Base-by-base conservation (phyloP, 2,797 vertebrate genomes). In the Pseudotriccus pelzelni region DNA sequence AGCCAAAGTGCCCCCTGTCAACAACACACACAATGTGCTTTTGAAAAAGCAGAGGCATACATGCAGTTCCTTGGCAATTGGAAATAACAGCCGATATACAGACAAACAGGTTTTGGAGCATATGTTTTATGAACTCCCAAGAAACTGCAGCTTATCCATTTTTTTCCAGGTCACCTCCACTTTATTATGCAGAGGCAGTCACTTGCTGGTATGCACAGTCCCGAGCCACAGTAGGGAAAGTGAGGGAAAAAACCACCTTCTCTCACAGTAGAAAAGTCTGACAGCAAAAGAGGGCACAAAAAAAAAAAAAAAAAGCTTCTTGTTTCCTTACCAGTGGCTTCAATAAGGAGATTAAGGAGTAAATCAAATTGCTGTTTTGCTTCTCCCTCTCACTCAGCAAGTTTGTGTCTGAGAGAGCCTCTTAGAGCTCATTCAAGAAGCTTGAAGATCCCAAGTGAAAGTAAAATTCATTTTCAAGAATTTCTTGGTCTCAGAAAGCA, bases 111-210 rank as follows among this genome's bases (percentile, higher is more conserved):
- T 81, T 94, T 92, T 56, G 85, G 74, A 93, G 37, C 47, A 36
- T 73, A 76, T 49, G 60, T 8, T 86, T 87, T 84, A 24, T 73
- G 87, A 92, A 81, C 41, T 63, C 79, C 55, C 32, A 56, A 69
- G 69, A 91, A 93, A 88, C 58, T 47, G 62, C 24, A 58, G 43
- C 8, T 84, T 92, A 53, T 39, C n/a, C 2, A 0, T 14, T 49
- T 82, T 90, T 87, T 78, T 73, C 41, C 79, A 86, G 69, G 79
- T 86, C 4, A 0, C 67, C 53, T 85, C 41, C n/a, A 37, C 49
- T 86, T 95, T 88, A 43, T 78, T 84, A 91, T 95, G 92, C 91
- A 88, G 66, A 78, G 62, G 47, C 46, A 60, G 89, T 75, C 50
- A 30, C 62, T 87, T 59, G 53, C 79, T 89, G 64, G 44, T 68